Evolutionary conservation across 2,888 invertebrate genomes (phyloP).

Genomic region (Diarsia mendica): DNA sequence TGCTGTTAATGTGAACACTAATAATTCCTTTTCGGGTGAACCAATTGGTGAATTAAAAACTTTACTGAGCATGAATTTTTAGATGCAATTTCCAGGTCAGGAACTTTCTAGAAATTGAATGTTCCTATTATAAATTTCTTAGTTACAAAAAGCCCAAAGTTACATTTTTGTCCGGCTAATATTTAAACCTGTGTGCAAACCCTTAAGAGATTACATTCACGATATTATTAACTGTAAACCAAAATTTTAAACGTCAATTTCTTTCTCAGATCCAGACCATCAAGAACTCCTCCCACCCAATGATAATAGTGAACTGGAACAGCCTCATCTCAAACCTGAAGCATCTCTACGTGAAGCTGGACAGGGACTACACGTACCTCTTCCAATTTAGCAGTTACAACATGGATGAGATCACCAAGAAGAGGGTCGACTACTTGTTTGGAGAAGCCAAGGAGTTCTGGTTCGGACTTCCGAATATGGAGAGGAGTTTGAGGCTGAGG

Average conservation of each 20-base stretch:
- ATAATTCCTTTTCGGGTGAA: not conserved
- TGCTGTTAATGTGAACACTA: not conserved
- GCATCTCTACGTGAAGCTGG: constrained; percentile 76
- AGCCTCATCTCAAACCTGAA: constrained; percentile 79
- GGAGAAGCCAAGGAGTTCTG: constrained; percentile 77
- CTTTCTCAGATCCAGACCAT: constrained; percentile 72
- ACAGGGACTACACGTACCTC: constrained; percentile 81
- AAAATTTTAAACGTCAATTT: not conserved
- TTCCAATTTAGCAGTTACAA: constrained; percentile 80
- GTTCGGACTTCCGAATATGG: constrained; percentile 76
- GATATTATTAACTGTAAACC: not conserved
- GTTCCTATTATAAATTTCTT: not conserved
- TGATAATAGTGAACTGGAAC: constrained; percentile 79
- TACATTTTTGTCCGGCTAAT: not conserved
- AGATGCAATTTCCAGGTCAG: not conserved
- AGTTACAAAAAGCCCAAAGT: not conserved
- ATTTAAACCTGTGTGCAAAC: not conserved
- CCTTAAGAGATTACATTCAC: not conserved
- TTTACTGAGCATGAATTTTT: not conserved
- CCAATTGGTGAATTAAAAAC: not conserved
- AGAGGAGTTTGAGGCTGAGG: constrained; percentile 80
- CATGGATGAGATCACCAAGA: constrained; percentile 73
- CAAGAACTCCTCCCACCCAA: constrained; percentile 67
- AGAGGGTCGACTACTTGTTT: constrained; percentile 64
- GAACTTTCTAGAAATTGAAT: not conserved